Conservation (phyloP, 2,113 vertebrate species). For the Mola mola region DNA sequence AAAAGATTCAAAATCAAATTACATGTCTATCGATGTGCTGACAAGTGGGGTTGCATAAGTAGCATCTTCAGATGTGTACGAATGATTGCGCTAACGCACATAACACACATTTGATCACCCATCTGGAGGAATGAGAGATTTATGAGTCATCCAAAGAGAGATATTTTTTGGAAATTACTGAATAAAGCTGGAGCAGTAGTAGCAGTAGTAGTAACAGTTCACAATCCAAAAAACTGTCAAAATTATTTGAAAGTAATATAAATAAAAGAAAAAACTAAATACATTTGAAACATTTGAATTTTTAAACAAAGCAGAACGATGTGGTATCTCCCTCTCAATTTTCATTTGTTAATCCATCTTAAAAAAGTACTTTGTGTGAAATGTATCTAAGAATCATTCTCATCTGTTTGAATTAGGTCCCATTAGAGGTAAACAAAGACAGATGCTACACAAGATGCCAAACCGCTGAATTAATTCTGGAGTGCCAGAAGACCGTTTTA, state of each 20-base stretch:
- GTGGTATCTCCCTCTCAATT: constrained; percentile 1
- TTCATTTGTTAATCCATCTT: neutral
- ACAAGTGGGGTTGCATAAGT: constrained; percentile 25
- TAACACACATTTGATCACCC: constrained; percentile 47
- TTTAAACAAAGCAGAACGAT: neutral
- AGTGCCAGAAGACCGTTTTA: too few species aligned
- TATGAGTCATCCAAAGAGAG: constrained; percentile 32
- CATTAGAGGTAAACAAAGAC: constrained; percentile 70
- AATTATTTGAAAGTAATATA: neutral
- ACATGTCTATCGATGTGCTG: constrained; percentile 18
- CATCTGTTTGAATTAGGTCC: constrained; percentile 75
- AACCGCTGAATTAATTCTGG: constrained; percentile 39
- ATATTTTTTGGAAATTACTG: constrained; percentile 19
- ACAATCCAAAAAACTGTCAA: constrained; percentile 5
- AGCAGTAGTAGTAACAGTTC: neutral
- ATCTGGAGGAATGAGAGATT: constrained; percentile 41
- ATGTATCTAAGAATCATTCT: constrained; percentile 46
- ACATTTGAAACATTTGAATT: neutral
- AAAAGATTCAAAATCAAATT: constrained; percentile 10
- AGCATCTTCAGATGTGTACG: constrained; percentile 21
- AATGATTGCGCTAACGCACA: too few species aligned
- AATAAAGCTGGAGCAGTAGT: constrained; percentile 4
- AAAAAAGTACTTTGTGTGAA: constrained; percentile 3
- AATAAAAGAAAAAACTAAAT: neutral
- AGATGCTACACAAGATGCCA: constrained; percentile 59